These are phyloP conservation scores for Dicrurus megarhynchus DNA, from an alignment of 2,113 vertebrate species.

Conservation along the genomic window DNA sequence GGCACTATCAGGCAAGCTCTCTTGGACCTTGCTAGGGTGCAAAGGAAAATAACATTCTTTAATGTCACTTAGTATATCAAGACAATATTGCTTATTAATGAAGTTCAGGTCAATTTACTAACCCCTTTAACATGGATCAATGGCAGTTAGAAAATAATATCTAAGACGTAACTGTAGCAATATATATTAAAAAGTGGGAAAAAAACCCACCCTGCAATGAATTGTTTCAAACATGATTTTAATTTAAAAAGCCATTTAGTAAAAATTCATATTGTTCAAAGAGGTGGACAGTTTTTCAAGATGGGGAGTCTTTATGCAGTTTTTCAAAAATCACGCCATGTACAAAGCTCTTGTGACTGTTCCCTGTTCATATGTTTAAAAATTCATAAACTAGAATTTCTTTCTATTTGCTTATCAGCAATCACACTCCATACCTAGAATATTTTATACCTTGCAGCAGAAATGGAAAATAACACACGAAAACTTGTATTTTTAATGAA, in stretches of 20 bases:
- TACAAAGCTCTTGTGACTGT: not conserved
- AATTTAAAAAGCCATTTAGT: not conserved
- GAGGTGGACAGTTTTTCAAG: not conserved
- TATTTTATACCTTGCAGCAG: not conserved
- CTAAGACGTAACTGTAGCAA: not conserved
- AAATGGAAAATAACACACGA: not conserved
- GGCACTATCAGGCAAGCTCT: not conserved
- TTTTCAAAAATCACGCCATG: not conserved
- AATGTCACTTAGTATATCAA: not conserved
- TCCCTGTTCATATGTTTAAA: not conserved
- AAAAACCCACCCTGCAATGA: fast-evolving
- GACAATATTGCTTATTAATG: not conserved
- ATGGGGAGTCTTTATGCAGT: not conserved
- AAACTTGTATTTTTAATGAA: not conserved
- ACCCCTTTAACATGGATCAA: not conserved
- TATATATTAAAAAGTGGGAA: not conserved
- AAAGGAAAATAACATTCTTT: not conserved
- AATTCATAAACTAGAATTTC: conserved; percentile 12
- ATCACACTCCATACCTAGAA: not conserved
- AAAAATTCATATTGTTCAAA: not conserved
- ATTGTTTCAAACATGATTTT: not conserved
- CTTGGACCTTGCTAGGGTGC: not conserved
- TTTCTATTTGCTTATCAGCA: not conserved
- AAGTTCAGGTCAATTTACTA: not conserved
- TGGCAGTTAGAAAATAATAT: not conserved